These are phyloP conservation scores for Telmatherina bonti DNA, from an alignment of 2,797 vertebrate species.

Conservation along the genomic window DNA sequence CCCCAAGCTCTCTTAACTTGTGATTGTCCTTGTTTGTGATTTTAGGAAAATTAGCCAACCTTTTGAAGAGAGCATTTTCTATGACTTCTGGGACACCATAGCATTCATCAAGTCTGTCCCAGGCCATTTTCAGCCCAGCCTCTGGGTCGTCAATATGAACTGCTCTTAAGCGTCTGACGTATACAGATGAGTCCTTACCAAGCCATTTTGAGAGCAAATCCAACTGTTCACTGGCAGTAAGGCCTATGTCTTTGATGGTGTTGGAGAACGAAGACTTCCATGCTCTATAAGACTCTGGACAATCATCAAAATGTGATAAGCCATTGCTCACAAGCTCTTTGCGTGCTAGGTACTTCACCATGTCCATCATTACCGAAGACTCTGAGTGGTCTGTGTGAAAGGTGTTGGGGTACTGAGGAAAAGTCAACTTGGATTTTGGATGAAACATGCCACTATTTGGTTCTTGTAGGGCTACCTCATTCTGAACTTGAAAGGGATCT, in stretches of 20 bases:
- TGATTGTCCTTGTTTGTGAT: constrained; percentile 4
- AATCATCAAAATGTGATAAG: constrained; percentile 1
- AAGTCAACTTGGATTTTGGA: too few relatives aligned
- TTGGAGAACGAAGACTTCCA: not conserved
- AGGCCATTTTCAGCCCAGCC: not conserved
- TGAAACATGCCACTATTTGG: too few relatives aligned
- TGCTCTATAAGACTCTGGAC: constrained; percentile 1
- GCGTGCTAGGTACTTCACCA: not conserved
- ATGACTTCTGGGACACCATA: constrained; percentile 3
- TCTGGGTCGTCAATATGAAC: not conserved
- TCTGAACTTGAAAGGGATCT: not conserved
- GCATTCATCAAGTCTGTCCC: not conserved
- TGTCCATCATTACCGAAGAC: constrained; percentile 1
- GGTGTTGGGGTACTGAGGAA: not conserved
- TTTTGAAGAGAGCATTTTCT: constrained; percentile 3
- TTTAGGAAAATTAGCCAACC: constrained; percentile 8
- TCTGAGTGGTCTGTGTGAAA: not conserved
- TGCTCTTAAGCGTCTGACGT: not conserved
- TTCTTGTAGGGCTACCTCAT: not conserved
- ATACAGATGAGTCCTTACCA: not conserved
- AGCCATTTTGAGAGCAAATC: constrained; percentile 1
- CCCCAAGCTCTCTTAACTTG: constrained; percentile 2
- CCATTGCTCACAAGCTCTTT: constrained; percentile 5
- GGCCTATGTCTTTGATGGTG: not conserved
- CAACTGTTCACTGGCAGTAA: constrained; percentile 11